Evolutionary conservation across 2,113 vertebrate species (phyloP).

Genomic region (Forbesichthys papilliferus): DNA sequence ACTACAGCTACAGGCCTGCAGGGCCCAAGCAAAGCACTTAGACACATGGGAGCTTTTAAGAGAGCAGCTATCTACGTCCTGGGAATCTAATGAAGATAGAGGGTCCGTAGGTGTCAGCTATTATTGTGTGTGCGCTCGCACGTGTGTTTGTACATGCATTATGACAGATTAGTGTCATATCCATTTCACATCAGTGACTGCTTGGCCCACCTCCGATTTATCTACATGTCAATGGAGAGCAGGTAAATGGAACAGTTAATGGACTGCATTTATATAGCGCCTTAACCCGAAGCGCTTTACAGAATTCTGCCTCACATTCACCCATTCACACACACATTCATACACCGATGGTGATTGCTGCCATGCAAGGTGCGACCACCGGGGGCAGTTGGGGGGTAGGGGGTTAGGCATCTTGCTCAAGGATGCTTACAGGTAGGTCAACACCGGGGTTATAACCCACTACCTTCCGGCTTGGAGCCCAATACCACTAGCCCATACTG

Average conservation of each 20-base stretch:
- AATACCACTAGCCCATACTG: too few species aligned
- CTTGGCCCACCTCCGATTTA: conserved; percentile 63
- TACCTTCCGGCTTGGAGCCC: too few species aligned
- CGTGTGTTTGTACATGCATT: conserved; percentile 40
- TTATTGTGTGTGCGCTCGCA: conserved; percentile 41
- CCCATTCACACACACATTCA: too few species aligned
- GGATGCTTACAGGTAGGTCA: too few species aligned
- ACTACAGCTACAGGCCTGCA: conserved; percentile 17
- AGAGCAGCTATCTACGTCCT: conserved; percentile 24
- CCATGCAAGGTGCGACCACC: too few species aligned
- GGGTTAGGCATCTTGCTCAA: too few species aligned
- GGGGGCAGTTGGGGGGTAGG: too few species aligned
- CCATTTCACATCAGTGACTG: conserved; percentile 65
- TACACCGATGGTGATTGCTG: too few species aligned
- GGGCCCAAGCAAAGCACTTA: conserved; percentile 43
- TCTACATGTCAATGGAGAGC: conserved; percentile 45
- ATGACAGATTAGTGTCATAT: conserved; percentile 69
- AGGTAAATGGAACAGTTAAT: neutral
- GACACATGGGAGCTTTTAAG: conserved; percentile 61
- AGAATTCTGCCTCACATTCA: too few species aligned
- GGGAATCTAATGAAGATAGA: conserved; percentile 30
- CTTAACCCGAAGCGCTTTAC: too few species aligned
- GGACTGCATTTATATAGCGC: too few species aligned
- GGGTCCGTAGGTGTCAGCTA: conserved; percentile 66
- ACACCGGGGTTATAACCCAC: too few species aligned